Evolutionary conservation across 2,888 invertebrate genomes (phyloP).

Genomic region (Caenorhabditis sp.): DNA sequence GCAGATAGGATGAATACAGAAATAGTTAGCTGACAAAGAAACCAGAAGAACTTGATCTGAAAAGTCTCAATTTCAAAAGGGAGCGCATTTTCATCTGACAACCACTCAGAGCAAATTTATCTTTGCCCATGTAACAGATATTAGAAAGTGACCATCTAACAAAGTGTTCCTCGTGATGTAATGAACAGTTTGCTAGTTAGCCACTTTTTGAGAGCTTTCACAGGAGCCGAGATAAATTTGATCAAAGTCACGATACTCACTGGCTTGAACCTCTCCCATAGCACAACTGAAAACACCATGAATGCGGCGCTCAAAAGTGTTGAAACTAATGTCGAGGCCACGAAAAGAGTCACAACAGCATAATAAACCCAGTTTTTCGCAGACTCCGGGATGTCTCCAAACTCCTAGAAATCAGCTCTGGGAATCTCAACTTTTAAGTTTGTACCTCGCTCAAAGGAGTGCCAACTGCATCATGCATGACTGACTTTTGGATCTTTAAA

Average conservation of each 20-base stretch:
- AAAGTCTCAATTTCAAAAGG: background rate
- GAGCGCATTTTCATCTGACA: background rate
- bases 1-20: background rate
- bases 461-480: background rate
- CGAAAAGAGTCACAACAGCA: background rate
- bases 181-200: no score
- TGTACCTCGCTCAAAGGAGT: background rate
- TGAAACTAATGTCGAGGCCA: background rate
- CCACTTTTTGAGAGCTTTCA: no score
- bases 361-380: background rate
- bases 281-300: background rate
- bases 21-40: slow-evolving; percentile 10
- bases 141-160: no score
- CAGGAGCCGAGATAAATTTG: no score
- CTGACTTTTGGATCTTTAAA: background rate
- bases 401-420: background rate
- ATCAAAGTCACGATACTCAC: no score
- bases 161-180: no score
- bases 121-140: no score
- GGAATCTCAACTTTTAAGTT: background rate
- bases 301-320: background rate
- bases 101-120: no score
- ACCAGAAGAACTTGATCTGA: slow-evolving; percentile 20
- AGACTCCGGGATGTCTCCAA: background rate
- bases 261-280: slow-evolving; percentile 1